Evolutionary conservation across 1,140 invertebrate genomes (phyloP).

Genomic region (Protaetia brevitarsis): DNA sequence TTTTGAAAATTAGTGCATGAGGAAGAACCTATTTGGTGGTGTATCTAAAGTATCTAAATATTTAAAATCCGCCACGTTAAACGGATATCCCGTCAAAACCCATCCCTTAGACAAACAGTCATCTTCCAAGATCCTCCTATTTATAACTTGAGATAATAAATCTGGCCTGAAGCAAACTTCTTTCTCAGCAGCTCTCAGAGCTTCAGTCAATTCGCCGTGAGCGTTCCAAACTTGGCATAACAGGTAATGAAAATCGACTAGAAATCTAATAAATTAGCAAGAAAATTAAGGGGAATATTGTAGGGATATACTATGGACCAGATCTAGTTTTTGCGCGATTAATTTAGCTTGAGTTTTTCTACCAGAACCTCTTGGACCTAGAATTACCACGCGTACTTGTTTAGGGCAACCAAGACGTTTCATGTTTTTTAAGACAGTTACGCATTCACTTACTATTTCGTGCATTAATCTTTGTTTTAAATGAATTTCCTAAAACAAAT

Average conservation of each 20-base stretch:
- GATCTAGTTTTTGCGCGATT: conserved; percentile 48
- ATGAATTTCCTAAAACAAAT: conserved; percentile 37
- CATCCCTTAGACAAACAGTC: conserved; percentile 60
- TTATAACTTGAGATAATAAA: conserved; percentile 51
- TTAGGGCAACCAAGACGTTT: conserved; percentile 34
- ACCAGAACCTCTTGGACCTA: conserved; percentile 53
- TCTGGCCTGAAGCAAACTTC: conserved; percentile 49
- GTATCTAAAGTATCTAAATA: conserved; percentile 56
- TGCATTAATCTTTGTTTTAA: conserved; percentile 31
- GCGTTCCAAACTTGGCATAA: conserved; percentile 51
- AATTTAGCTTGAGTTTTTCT: conserved; percentile 48
- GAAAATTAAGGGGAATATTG: too few species aligned
- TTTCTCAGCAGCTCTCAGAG: conserved; percentile 48
- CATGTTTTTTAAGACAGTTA: conserved; percentile 35
- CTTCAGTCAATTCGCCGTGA: conserved; percentile 51
- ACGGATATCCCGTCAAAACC: conserved; percentile 59
- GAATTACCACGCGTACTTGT: conserved; percentile 50
- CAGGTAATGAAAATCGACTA: conserved; percentile 57
- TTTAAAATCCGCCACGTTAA: conserved; percentile 55
- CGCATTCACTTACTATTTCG: conserved; percentile 36
- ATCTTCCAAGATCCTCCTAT: conserved; percentile 51
- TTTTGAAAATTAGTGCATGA: neutral
- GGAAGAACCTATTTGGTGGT: conserved; percentile 58
- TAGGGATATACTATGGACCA: conserved; percentile 47
- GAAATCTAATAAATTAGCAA: too few species aligned